Base-by-base conservation (phyloP, 2,797 vertebrate species). In the Amniataba percoides region DNA sequence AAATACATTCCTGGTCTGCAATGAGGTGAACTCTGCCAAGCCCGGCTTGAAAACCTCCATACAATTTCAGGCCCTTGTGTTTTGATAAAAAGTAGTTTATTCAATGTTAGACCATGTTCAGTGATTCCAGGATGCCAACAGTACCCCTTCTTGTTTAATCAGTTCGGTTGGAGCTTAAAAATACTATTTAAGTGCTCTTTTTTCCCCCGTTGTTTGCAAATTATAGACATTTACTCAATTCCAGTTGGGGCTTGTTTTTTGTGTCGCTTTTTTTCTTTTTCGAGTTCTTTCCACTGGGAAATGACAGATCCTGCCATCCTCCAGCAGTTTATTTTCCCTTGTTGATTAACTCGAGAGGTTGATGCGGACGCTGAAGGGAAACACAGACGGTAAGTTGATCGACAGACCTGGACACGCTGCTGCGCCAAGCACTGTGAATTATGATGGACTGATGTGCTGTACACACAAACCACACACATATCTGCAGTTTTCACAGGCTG, bases 251-350 rank as follows among this genome's bases (percentile, higher is more conserved):
- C 72, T 60, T 52, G 10, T 70, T 61, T 39, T 40, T 39, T 18
- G 3, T 51, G 46, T 63, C 55, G 7, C 57, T 56, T 53, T 53
- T 27, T 60, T 36, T 8, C 7, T 58, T 72, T 73, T n/a, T 39
- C 40, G 5, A n/a, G 3, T 60, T 79, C 6, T 43, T 72, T 80
- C 11, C 34, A 58, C n/a, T 25, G 60, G 64, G 67, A 84, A 83
- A 84, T 57, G 71, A 70, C 63, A 76, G 36, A 68, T 78, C 19
- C 51, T 5, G 36, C 52, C 42, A 7, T 74, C 55, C 43, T 63
- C 23, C 13, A 1, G 31, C 55, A 58, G 86, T 95, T 97, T 96
- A 94, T 96, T 96, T 97, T 96, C 90, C 88, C 94, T 93, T 82
- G 93, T 86, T 95, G 93, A 95, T 95, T 95, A 94, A 89, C 59